Percentiles rank a stretch among this genome's conserved stretches.
Conservation (phyloP, 1,140 invertebrate species). For the Papilio dardanus region DNA sequence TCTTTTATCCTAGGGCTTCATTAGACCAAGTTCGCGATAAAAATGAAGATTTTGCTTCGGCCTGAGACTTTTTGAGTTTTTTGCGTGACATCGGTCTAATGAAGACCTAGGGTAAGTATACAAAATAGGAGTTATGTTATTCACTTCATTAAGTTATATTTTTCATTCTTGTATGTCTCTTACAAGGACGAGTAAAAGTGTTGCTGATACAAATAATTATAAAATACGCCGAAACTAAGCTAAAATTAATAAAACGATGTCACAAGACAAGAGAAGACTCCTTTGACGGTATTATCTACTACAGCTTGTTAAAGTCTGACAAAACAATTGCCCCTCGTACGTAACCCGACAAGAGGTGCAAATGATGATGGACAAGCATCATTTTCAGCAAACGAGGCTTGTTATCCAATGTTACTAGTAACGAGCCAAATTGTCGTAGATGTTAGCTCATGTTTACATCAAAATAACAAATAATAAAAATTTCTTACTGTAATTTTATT, state of each 20-base stretch:
- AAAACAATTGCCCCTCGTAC: background rate
- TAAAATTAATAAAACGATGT: background rate
- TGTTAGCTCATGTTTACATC: background rate
- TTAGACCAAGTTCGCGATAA: no score
- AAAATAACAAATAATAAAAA: background rate
- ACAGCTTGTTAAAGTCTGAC: background rate
- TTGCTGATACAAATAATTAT: background rate
- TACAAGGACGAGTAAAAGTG: background rate
- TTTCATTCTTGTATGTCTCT: background rate
- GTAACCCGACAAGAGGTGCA: constrained; percentile 12
- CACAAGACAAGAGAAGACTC: background rate
- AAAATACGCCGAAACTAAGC: background rate
- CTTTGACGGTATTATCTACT: background rate
- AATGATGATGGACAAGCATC: background rate
- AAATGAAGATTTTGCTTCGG: no score
- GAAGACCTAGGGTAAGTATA: no score
- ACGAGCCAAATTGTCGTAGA: background rate
- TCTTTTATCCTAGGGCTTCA: background rate
- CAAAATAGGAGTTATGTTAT: no score
- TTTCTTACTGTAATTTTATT: background rate
- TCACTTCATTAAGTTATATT: no score
- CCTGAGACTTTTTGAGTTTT: no score
- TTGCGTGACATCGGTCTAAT: no score
- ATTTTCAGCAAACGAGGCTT: background rate
- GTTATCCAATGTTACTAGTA: background rate